Evolutionary conservation across 2,888 invertebrate species (phyloP).

Genomic region (Biston stratarius): DNA sequence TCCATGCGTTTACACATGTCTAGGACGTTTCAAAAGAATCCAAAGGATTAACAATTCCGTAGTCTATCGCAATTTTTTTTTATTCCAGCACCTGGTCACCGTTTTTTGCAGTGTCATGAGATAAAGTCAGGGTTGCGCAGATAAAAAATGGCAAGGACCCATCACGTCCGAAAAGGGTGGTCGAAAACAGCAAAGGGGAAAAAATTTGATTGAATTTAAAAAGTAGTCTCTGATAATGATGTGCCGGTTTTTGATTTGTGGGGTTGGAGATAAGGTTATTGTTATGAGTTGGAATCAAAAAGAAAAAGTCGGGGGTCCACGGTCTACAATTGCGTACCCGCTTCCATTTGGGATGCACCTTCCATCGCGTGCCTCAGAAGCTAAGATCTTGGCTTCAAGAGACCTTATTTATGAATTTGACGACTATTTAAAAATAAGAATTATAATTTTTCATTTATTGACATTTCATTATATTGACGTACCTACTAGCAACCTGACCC

Average conservation of each 20-base stretch:
- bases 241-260: constrained; percentile 68
- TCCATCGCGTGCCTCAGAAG: too few species aligned
- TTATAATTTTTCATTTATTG: too few species aligned
- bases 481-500: too few species aligned
- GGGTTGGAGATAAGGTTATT: constrained; percentile 66
- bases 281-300: constrained; percentile 50
- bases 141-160: constrained; percentile 68
- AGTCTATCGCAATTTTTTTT: constrained; percentile 41
- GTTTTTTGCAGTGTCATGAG: constrained; percentile 70
- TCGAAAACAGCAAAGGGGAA: constrained; percentile 42
- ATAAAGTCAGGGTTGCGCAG: constrained; percentile 66
- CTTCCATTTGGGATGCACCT: too few species aligned
- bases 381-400: too few species aligned
- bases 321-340: too few species aligned
- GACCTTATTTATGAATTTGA: too few species aligned
- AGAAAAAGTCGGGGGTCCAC: background rate
- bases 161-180: constrained; percentile 65
- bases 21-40: constrained; percentile 55
- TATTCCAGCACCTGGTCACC: constrained; percentile 72
- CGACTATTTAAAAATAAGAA: too few species aligned
- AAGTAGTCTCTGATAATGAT: constrained; percentile 59
- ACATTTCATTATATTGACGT: too few species aligned
- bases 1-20: constrained; percentile 76
- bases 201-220: constrained; percentile 71
- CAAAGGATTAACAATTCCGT: constrained; percentile 62